Evolutionary conservation across 2,888 invertebrate genomes (phyloP), one percentile per base, ranked within the genome.

Genomic region (Epinotia ramella): DNA sequence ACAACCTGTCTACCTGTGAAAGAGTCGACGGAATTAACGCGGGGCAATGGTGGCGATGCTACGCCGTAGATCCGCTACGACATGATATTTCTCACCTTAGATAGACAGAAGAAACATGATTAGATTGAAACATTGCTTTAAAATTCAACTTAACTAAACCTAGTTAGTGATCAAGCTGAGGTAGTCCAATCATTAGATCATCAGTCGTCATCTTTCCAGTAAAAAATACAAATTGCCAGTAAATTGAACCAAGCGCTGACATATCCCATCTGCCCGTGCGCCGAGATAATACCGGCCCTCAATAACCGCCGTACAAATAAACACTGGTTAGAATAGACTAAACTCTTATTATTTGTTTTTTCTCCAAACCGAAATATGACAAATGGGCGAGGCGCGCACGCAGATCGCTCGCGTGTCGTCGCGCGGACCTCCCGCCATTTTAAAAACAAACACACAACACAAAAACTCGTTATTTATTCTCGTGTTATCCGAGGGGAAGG

Each of bases 341-440:
- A 88, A 88, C 57, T 75, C 64, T 65, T 66, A 71, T 91, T 92
- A 90, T 93, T 92, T 93, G 89, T 93, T 93, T 94, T 93, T 93
- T 91, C 89, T 89, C 86, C 85, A 90, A 91, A 89, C 88, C 86
- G 87, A 91, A 93, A 91, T 93, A 94, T 94, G 94, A 94, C 93
- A 93, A 94, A 94, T 94, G 94, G 93, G 90, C 87, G 86, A 87
- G 88, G 83, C 81, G 71, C 76, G 80, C 79, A 78, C 79, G 82
- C 86, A 84, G 87, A 84, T 85, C 88, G 91, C 91, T 93, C 93
- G 94, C 93, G 94, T 94, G 94, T 94, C 93, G 93, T 92, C 93
- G 91, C 91, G 87, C 89, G 87, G 94, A 94, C 94, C 94, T 94
- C 94, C 94, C 94, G 94, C 94, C 94, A 94, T 94, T 94, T 94